Evolutionary conservation across 1,140 invertebrate genomes (phyloP), one percentile per base, ranked within the genome.

Genomic region (Temnothorax longispinosus): DNA sequence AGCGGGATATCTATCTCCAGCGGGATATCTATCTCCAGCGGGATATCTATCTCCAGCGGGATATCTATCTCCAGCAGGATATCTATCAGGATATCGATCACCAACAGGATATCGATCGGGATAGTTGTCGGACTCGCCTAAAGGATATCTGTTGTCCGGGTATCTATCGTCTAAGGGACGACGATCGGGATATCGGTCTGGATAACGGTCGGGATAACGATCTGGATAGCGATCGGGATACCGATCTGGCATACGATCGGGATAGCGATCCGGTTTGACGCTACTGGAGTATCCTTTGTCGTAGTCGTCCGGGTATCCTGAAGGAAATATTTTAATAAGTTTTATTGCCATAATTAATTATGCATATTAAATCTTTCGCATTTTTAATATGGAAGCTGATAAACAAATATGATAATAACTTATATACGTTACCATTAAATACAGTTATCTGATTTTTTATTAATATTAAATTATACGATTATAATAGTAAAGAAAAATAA

Each of bases 121-220:
- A 92, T 96, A 96, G 69, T 95, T 94, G 87, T 95, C 92, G 44
- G 92, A 90, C 72, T 90, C 90, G n/a, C 44, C 32, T 41, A 4
- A 18, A 8, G 89, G 85, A 35, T 94, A 95, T 60, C 87, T 90
- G 69, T 94, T 93, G 11, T 93, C 90, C 5, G 92, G 91, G 71
- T 92, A 92, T 15, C 87, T 75, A 65, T 95, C 95, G 2, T 74
- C 80, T 60, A 60, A 60, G 6, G 91, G 91, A 87, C 95, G 95
- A 87, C 94, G 94, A 56, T 88, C 94, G 87, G 96, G 96, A 93
- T 96, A 96, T 67, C 96, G 94, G 81, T 95, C 87, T 13, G 88
- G 95, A 91, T 95, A 94, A 41, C 94, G 91, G 56, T 91, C 91
- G 0, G 95, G 94, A 78, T 95, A 95, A 52, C 93, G 91, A 41